Percentiles rank a stretch among this genome's conserved stretches.
Conservation (phyloP, 35 echinoderm and acorn worm genomes). For the Apostichopus californicus region DNA sequence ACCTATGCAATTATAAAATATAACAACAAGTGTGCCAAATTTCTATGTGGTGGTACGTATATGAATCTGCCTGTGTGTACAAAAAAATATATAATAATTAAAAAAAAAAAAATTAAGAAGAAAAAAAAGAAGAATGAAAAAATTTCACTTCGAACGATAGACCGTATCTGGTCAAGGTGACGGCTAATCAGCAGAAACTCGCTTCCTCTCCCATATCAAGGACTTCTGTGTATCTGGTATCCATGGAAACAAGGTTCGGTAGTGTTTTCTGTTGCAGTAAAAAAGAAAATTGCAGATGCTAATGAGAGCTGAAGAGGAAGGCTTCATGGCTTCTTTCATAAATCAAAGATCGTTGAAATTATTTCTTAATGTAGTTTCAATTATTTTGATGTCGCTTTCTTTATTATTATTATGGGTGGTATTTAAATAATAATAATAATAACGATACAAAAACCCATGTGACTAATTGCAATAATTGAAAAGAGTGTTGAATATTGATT, state of each 20-base stretch:
- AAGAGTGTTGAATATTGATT: too few relatives aligned
- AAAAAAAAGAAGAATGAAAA: too few relatives aligned
- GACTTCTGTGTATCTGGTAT: constrained; percentile 59
- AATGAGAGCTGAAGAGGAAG: too few relatives aligned
- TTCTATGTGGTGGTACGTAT: not conserved
- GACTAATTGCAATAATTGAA: too few relatives aligned
- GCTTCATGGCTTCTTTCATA: too few relatives aligned
- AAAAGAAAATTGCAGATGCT: not conserved
- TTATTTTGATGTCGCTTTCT: not conserved
- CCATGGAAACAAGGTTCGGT: constrained; percentile 55
- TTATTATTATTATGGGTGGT: too few relatives aligned
- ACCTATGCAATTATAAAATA: not conserved
- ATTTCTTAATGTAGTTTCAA: too few relatives aligned
- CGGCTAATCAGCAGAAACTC: constrained; percentile 16
- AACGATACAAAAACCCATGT: too few relatives aligned
- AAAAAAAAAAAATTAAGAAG: not conserved
- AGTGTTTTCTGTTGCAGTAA: constrained; percentile 30
- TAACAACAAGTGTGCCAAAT: not conserved
- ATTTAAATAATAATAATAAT: too few relatives aligned
- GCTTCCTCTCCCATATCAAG: constrained; percentile 39
- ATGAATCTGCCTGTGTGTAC: not conserved
- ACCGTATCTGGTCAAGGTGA: constrained; percentile 16
- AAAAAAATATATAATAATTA: not conserved
- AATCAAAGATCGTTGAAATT: too few relatives aligned
- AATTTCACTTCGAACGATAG: not conserved